These are phyloP conservation scores for Cyphomyrmex costatus DNA, from an alignment of 1,140 invertebrate genomes.

Conservation along the genomic window DNA sequence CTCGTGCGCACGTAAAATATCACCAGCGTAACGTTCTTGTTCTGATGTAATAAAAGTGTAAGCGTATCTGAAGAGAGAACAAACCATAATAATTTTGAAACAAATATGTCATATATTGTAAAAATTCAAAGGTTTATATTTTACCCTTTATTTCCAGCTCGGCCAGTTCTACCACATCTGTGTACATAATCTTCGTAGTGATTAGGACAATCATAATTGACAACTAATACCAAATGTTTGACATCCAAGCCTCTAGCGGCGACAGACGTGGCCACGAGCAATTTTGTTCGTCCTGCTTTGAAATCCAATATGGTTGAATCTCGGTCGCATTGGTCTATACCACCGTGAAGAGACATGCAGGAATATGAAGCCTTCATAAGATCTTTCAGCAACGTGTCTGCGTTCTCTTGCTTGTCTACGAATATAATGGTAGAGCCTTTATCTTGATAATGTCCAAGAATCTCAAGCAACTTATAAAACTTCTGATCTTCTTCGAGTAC, in stretches of 20 bases:
- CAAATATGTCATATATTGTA: neutral
- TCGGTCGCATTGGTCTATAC: constrained; percentile 99
- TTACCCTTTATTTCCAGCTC: constrained; percentile 98
- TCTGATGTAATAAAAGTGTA: constrained; percentile 99
- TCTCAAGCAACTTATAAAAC: constrained; percentile 98
- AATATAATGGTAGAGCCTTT: constrained; percentile 98
- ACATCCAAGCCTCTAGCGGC: constrained; percentile 99
- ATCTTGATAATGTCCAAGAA: constrained; percentile 97
- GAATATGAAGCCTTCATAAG: constrained; percentile 98
- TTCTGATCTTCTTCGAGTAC: constrained; percentile 99
- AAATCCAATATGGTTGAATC: constrained; percentile 99
- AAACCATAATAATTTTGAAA: neutral
- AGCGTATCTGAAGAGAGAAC: constrained; percentile 88
- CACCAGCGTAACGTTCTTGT: constrained; percentile 97
- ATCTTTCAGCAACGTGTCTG: constrained; percentile 97
- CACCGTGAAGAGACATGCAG: constrained; percentile 99
- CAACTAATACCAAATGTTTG: constrained; percentile 98
- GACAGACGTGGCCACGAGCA: constrained; percentile 97
- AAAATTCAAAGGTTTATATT: constrained; percentile 63
- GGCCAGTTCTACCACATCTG: constrained; percentile 96
- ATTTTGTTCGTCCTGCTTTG: constrained; percentile 96
- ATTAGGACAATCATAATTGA: constrained; percentile 99
- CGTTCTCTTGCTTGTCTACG: constrained; percentile 99
- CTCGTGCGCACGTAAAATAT: constrained; percentile 96
- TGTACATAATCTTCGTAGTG: constrained; percentile 99